phyloP scores from a whole-genome alignment of 2,797 vertebrate genomes.

The Sparus aurata region DNA sequence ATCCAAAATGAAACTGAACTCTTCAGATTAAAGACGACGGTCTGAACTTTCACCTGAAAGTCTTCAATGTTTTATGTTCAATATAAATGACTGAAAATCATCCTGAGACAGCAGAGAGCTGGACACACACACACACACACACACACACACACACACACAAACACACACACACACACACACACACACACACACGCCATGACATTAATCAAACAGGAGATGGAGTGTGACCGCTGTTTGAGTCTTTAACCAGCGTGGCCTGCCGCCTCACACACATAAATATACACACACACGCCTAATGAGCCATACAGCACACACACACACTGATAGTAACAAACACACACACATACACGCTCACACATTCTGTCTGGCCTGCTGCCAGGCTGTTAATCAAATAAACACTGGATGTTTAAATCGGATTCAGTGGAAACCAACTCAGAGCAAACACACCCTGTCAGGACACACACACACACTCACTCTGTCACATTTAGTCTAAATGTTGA shows the following conservation, averaged over 20 bases:
- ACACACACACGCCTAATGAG: constrained; percentile 65
- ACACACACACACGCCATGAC: constrained; percentile 40
- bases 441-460: constrained; percentile 41
- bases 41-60: not conserved
- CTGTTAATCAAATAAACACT: constrained; percentile 66
- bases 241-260: constrained; percentile 72
- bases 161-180: constrained; percentile 35
- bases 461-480: not conserved
- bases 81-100: not conserved
- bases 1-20: not conserved
- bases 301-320: constrained; percentile 49
- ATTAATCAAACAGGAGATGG: constrained; percentile 73
- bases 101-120: not conserved
- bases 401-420: constrained; percentile 66
- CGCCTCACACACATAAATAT: constrained; percentile 39
- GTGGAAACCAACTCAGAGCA: constrained; percentile 39
- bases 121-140: not conserved
- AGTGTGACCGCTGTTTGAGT: constrained; percentile 70
- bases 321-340: constrained; percentile 34
- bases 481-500: too few relatives aligned
- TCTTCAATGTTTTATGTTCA: not conserved
- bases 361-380: constrained; percentile 36
- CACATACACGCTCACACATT: constrained; percentile 10
- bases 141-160: too few relatives aligned
- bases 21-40: not conserved